Percentiles rank a stretch among this genome's conserved stretches.
Conservation (phyloP, 2,113 vertebrate species). For the Prinia subflava region DNA sequence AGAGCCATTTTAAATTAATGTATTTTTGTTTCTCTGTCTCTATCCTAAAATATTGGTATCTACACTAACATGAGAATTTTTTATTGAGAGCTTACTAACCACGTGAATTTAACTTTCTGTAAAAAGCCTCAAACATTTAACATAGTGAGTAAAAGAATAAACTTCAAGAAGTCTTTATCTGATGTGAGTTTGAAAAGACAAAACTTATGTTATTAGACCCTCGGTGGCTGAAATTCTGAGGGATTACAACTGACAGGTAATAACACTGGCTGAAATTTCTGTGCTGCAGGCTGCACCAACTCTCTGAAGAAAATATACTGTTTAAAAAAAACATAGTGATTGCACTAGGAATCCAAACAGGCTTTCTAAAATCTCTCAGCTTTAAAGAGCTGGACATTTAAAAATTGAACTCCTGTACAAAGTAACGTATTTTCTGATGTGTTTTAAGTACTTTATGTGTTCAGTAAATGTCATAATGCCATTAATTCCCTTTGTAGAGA, state of each 20-base stretch:
- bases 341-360: slow-evolving; percentile 32
- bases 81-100: not conserved
- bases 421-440: slow-evolving; percentile 58
- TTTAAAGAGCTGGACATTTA: slow-evolving; percentile 68
- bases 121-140: not conserved
- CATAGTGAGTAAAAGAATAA: not conserved
- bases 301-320: not conserved
- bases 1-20: not conserved
- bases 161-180: not conserved
- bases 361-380: slow-evolving; percentile 15
- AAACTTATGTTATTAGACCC: not conserved
- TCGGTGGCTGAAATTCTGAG: not conserved
- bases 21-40: not conserved
- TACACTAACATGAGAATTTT: not conserved
- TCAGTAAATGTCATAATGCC: slow-evolving; percentile 70
- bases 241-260: not conserved
- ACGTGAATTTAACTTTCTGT: not conserved
- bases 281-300: not conserved
- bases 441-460: slow-evolving; percentile 53
- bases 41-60: not conserved
- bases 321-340: not conserved
- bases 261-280: not conserved
- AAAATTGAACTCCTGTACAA: slow-evolving; percentile 61
- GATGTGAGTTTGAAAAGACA: not conserved
- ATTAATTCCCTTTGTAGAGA: slow-evolving; percentile 61